These are phyloP conservation scores for Volucella inflata DNA, from an alignment of 2,888 invertebrate species.

Conservation along the genomic window DNA sequence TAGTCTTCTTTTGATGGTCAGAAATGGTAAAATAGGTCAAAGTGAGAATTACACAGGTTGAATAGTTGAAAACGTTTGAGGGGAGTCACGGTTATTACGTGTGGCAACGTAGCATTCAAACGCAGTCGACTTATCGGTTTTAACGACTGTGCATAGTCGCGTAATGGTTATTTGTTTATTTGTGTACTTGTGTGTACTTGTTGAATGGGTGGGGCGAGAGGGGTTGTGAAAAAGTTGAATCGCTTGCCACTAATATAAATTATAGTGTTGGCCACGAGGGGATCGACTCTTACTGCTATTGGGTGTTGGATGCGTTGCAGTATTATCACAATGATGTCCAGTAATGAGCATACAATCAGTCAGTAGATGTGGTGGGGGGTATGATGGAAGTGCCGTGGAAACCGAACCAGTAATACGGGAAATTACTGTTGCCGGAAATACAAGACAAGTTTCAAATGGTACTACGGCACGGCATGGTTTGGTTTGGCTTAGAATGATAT, in stretches of 20 bases:
- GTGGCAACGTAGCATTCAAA: slow-evolving; percentile 44
- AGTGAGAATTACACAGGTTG: slow-evolving; percentile 67
- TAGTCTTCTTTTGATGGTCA: slow-evolving; percentile 4
- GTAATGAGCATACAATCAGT: slow-evolving; percentile 53
- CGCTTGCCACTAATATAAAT: slow-evolving; percentile 65
- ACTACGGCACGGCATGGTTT: slow-evolving; percentile 1
- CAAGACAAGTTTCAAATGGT: slow-evolving; percentile 52
- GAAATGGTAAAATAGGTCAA: slow-evolving; percentile 65
- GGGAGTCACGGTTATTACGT: slow-evolving; percentile 65
- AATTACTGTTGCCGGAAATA: slow-evolving; percentile 64
- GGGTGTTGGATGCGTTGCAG: slow-evolving; percentile 23
- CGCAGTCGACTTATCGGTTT: slow-evolving; percentile 19
- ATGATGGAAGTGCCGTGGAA: background rate
- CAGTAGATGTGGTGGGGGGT: background rate
- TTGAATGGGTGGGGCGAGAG: too few species aligned
- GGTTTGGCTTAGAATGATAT: too few species aligned
- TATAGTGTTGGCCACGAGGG: slow-evolving; percentile 51
- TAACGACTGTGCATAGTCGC: slow-evolving; percentile 36
- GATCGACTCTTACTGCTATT: background rate
- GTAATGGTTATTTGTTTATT: slow-evolving; percentile 1
- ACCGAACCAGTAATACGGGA: slow-evolving; percentile 71
- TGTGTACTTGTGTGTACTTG: slow-evolving; percentile 15
- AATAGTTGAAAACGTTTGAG: slow-evolving; percentile 60
- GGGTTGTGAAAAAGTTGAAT: slow-evolving; percentile 44
- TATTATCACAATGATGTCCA: slow-evolving; percentile 54